phyloP scores from a whole-genome alignment of 2,113 vertebrate species.

The Leptosomus discolor region DNA sequence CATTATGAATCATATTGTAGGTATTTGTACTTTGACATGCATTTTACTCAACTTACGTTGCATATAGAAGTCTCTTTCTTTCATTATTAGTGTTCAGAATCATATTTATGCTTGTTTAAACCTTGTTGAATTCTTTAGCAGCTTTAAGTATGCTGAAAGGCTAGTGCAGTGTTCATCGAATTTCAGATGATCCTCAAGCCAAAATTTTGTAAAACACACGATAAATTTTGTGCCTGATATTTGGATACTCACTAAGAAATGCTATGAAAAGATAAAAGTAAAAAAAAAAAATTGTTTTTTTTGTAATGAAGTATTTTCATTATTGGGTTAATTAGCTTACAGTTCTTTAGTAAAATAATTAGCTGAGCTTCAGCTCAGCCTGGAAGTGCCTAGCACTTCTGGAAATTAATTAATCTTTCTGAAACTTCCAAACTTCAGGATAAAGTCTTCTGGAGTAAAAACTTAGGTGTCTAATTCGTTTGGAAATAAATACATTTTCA shows the following conservation, averaged over 20 bases:
- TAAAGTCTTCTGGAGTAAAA: background rate
- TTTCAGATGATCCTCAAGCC: background rate
- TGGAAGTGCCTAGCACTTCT: background rate
- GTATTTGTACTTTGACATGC: background rate
- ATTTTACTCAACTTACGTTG: background rate
- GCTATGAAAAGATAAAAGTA: background rate
- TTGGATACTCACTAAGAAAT: background rate
- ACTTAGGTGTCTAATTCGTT: background rate
- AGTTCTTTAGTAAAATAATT: background rate
- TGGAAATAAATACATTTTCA: background rate
- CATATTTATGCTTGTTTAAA: background rate
- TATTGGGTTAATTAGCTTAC: background rate
- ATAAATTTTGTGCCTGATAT: background rate
- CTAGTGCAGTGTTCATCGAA: background rate
- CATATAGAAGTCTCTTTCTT: background rate
- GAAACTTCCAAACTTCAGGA: background rate
- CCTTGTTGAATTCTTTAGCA: background rate
- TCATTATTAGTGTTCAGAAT: background rate
- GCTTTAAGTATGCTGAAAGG: background rate
- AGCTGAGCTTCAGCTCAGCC: background rate
- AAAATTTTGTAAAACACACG: background rate
- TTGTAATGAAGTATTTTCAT: background rate
- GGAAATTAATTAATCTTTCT: background rate
- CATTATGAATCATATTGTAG: background rate
- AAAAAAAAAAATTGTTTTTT: background rate